Evolutionary conservation across 2,113 vertebrate genomes (phyloP), one percentile per base, ranked within the genome.

Genomic region (Suricata suricatta): DNA sequence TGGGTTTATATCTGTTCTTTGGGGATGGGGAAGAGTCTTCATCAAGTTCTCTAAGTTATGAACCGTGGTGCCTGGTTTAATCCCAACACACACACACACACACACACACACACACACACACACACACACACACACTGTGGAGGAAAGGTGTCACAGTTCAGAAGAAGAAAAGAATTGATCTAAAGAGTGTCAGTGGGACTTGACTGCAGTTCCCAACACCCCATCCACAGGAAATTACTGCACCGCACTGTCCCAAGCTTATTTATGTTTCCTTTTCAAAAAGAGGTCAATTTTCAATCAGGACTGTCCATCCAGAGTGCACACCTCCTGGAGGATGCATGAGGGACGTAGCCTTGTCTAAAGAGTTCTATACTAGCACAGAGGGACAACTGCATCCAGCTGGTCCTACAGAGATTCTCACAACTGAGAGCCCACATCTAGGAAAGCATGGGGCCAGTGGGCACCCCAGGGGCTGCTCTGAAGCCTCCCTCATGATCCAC

Each of bases 401-500:
- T 29, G 31, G 52, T 41, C 27, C 16, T 41, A n/a, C 8, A 57
- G 86, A 81, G 29, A 16, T 5, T 17, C 41, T 3, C 6, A 74
- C 54, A 86, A 60, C 3, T 15, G 38, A 68, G 7, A 12, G 6
- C 4, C 29, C 74, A 54, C n/a, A 57, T 82, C 17, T 17, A 64
- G 71, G 52, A 29, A 14, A 5, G 8, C 10, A 15, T 7, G 5
- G n/a, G 4, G n/a, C 31, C 35, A 38, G 31, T 0, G 7, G n/a
- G 1, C 13, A 47, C 9, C 14, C 29, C 38, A n/a, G 63, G 71
- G 77, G 16, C 9, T 79, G 9, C 13, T 38, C 33, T 66, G 89
- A 72, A n/a, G 13, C 0, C 16, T 0, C 0, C 6, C 13, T 31
- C 7, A 27, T 4, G 17, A 69, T 7, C 64, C n/a, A 60, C 11